A percentile compares a stretch with the other conserved stretches of the same genome.
These are phyloP conservation scores for Lasioglossum baleicum DNA, from an alignment of 1,140 invertebrate genomes.

Conservation along the genomic window DNA sequence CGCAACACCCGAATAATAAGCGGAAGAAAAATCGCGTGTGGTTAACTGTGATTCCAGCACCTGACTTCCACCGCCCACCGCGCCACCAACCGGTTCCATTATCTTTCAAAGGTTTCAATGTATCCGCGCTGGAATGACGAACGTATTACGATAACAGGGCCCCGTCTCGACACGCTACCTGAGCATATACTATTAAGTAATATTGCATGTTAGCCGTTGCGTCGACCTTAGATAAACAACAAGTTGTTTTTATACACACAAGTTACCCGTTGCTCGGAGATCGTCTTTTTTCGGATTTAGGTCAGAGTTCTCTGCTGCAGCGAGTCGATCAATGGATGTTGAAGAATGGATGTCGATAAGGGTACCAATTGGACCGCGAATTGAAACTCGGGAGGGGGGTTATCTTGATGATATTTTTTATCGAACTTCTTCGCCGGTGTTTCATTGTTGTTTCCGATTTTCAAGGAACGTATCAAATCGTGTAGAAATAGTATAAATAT, in stretches of 20 bases:
- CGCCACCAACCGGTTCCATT: conserved; percentile 32
- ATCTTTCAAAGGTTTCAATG: conserved; percentile 13
- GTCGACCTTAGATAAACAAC: conserved; percentile 2
- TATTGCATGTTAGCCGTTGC: conserved; percentile 15
- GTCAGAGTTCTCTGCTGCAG: too few relatives aligned
- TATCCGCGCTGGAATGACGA: not conserved
- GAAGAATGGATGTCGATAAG: too few relatives aligned
- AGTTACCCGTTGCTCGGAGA: too few relatives aligned
- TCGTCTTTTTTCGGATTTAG: too few relatives aligned
- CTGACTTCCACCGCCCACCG: not conserved
- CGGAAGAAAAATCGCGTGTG: conserved; percentile 31
- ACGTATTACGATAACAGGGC: conserved; percentile 16
- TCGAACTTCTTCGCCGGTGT: too few relatives aligned
- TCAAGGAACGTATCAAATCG: too few relatives aligned
- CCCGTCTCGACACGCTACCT: not conserved
- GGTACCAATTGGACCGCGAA: too few relatives aligned
- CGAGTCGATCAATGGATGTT: too few relatives aligned
- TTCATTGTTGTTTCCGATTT: too few relatives aligned
- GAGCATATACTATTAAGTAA: conserved; percentile 27
- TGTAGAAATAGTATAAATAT: too few relatives aligned
- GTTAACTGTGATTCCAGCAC: conserved; percentile 54
- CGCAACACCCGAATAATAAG: conserved; percentile 22
- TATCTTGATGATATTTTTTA: too few relatives aligned
- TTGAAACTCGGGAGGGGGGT: too few relatives aligned
- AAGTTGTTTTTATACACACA: not conserved